These are phyloP conservation scores for Lithophane semibrunnea DNA, from an alignment of 2,888 invertebrate genomes.

Conservation along the genomic window DNA sequence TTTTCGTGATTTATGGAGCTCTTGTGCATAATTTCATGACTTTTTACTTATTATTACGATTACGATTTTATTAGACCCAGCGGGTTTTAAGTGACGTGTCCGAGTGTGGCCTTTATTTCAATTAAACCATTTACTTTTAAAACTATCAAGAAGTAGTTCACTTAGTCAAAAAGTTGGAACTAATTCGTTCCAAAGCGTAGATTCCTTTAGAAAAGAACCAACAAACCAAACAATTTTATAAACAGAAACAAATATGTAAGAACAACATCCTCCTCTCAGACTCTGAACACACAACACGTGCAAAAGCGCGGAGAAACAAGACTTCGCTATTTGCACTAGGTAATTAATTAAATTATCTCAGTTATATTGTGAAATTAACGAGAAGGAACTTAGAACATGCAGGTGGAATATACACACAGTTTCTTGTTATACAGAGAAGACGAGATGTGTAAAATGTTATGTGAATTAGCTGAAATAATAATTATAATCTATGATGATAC, in stretches of 20 bases:
- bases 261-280: slow-evolving; percentile 11
- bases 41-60: too few species aligned
- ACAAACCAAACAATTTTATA: neutral
- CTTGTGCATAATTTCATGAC: too few species aligned
- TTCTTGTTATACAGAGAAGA: neutral
- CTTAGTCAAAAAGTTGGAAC: too few species aligned
- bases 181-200: too few species aligned
- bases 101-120: too few species aligned
- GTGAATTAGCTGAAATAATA: slow-evolving; percentile 10
- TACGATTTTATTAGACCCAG: too few species aligned
- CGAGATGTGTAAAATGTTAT: neutral
- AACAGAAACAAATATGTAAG: slow-evolving; percentile 25
- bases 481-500: neutral
- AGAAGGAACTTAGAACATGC: slow-evolving; percentile 26
- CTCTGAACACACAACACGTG: slow-evolving; percentile 29
- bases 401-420: slow-evolving; percentile 23
- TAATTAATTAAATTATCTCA: slow-evolving; percentile 54
- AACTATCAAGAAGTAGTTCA: too few species aligned
- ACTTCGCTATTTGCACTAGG: slow-evolving; percentile 40
- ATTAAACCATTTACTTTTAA: too few species aligned
- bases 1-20: too few species aligned
- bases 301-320: slow-evolving; percentile 23
- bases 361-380: slow-evolving; percentile 31
- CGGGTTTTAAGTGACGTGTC: too few species aligned
- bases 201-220: neutral